Evolutionary conservation across 2,113 vertebrate genomes (phyloP).

Genomic region (Nycticorax nycticorax): DNA sequence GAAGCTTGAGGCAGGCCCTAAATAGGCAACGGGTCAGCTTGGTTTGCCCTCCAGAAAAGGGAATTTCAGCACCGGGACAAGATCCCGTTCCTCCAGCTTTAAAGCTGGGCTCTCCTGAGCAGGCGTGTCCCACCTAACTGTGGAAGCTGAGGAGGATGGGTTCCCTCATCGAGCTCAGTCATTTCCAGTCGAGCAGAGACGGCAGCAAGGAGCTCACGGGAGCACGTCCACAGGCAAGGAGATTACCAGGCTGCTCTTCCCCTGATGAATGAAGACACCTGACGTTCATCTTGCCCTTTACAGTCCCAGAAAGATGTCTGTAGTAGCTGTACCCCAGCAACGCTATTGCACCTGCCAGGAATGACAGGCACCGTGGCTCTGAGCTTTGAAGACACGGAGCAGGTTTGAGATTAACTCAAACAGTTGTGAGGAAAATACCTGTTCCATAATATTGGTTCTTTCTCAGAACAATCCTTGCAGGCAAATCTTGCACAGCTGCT

Average conservation of each 20-base stretch:
- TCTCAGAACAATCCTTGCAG: background rate
- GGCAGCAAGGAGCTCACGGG: background rate
- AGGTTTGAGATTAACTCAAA: background rate
- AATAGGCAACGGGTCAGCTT: background rate
- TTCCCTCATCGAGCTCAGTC: background rate
- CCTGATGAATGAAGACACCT: background rate
- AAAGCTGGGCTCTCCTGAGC: background rate
- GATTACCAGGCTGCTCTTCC: background rate
- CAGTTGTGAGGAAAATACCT: background rate
- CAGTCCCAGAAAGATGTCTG: background rate
- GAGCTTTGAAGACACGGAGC: background rate
- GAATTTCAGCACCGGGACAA: background rate
- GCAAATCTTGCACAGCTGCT: background rate
- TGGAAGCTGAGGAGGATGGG: background rate
- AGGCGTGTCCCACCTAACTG: rapidly evolving
- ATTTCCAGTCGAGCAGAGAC: background rate
- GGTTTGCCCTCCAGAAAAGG: background rate
- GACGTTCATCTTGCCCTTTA: background rate
- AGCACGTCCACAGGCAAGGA: background rate
- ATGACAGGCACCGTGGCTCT: background rate
- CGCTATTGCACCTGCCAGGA: background rate
- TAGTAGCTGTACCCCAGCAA: background rate
- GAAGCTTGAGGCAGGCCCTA: background rate
- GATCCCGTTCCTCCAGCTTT: background rate
- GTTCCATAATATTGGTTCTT: background rate